phyloP scores from a whole-genome alignment of 2,113 vertebrate species.

The Thunnus thynnus region DNA sequence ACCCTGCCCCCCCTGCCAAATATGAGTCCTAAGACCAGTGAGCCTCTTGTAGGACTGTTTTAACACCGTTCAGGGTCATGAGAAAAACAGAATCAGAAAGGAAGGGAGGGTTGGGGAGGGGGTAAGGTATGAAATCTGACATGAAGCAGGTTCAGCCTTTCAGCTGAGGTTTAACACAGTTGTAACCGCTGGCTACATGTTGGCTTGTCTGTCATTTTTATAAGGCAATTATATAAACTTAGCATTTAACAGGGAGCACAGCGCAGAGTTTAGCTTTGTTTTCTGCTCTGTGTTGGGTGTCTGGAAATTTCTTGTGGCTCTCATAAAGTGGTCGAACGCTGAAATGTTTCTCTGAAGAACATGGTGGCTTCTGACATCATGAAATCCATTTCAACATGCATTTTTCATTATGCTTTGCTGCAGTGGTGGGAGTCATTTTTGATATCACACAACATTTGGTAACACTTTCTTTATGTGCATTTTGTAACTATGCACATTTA shows the following conservation, averaged over 20 bases:
- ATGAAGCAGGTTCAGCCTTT: slow-evolving; percentile 46
- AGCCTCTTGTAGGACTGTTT: neutral
- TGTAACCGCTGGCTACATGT: slow-evolving; percentile 56
- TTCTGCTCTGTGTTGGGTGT: slow-evolving; percentile 35
- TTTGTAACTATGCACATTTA: neutral
- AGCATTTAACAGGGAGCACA: slow-evolving; percentile 58
- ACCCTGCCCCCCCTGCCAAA: neutral
- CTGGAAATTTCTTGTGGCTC: slow-evolving; percentile 51
- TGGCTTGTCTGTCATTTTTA: slow-evolving; percentile 62
- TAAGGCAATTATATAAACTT: slow-evolving; percentile 68
- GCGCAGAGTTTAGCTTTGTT: slow-evolving; percentile 30
- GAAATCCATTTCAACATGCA: slow-evolving; percentile 14
- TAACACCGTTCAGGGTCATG: slow-evolving; percentile 42
- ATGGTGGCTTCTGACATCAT: slow-evolving; percentile 13
- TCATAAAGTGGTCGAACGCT: slow-evolving; percentile 41
- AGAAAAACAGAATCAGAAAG: slow-evolving; percentile 39
- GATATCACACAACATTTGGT: slow-evolving; percentile 17
- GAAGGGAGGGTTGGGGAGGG: neutral
- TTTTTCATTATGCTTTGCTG: slow-evolving; percentile 36
- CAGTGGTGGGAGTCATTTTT: neutral
- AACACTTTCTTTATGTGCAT: neutral
- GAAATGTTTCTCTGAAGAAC: slow-evolving; percentile 32
- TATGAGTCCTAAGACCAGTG: neutral
- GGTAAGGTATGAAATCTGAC: slow-evolving; percentile 42
- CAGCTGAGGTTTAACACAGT: slow-evolving; percentile 36